A percentile compares a stretch with the other conserved stretches of the same genome.
Conservation (phyloP, 2,888 invertebrate species). For the Lucinisca nassula region DNA sequence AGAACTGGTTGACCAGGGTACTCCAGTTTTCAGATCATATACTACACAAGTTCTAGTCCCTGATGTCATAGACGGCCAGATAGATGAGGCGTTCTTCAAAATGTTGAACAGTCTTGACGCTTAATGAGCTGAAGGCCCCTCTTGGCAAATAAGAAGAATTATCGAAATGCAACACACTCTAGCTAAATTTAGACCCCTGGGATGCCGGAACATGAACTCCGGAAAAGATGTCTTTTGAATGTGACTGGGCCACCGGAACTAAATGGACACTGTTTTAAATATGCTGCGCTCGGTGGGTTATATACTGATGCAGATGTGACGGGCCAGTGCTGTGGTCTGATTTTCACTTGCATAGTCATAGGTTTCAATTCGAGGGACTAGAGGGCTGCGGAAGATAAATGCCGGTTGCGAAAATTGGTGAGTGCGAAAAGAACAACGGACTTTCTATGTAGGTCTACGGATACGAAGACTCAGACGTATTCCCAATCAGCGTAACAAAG, state of each 20-base stretch:
- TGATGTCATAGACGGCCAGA: not conserved
- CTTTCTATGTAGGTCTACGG: constrained; percentile 18
- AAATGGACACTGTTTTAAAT: constrained; percentile 9
- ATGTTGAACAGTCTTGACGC: not conserved
- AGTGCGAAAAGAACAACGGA: constrained; percentile 7
- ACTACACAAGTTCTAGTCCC: not conserved
- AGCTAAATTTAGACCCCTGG: not conserved
- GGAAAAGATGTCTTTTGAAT: not conserved
- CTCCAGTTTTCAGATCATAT: not conserved
- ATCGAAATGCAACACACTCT: not conserved
- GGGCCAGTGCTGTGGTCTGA: not conserved
- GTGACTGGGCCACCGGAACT: constrained; percentile 9
- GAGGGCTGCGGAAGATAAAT: not conserved
- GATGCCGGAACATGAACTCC: not conserved
- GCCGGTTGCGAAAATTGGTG: not conserved
- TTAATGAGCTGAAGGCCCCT: not conserved
- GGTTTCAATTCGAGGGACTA: not conserved
- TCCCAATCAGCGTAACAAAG: not conserved
- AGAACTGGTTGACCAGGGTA: not conserved
- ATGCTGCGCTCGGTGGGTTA: constrained; percentile 7
- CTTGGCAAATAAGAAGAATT: not conserved
- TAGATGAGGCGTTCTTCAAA: constrained; percentile 22
- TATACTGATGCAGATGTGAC: not conserved
- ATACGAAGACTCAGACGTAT: not conserved
- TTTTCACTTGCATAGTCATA: not conserved